Evolutionary conservation across 2,888 invertebrate genomes (phyloP).

Genomic region (Coleophora deauratella): DNA sequence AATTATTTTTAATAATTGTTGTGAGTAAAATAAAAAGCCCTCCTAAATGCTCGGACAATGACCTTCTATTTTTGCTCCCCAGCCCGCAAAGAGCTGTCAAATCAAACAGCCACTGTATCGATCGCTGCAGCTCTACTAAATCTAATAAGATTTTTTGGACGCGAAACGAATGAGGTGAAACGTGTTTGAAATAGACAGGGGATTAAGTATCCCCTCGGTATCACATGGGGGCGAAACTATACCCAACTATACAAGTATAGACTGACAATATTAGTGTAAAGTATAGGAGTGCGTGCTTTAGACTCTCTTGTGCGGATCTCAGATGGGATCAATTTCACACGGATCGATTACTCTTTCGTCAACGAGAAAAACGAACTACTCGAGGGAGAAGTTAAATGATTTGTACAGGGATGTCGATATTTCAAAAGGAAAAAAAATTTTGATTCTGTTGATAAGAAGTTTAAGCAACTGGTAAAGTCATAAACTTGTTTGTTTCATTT

Average conservation of each 20-base stretch:
- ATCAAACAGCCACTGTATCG: slow-evolving; percentile 51
- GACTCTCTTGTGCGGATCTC: slow-evolving; percentile 43
- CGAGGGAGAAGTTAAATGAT: slow-evolving; percentile 23
- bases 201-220: slow-evolving; percentile 64
- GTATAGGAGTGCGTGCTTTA: slow-evolving; percentile 41
- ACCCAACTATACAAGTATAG: neutral
- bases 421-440: neutral
- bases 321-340: slow-evolving; percentile 58
- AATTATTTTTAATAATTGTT: too few relatives aligned
- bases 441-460: neutral
- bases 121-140: slow-evolving; percentile 51
- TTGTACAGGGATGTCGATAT: slow-evolving; percentile 1
- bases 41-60: too few relatives aligned
- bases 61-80: slow-evolving; percentile 13
- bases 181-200: slow-evolving; percentile 73
- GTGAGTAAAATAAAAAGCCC: too few relatives aligned
- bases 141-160: slow-evolving; percentile 67
- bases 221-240: slow-evolving; percentile 30
- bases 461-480: too few relatives aligned
- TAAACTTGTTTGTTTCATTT: too few relatives aligned
- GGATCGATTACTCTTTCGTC: slow-evolving; percentile 55
- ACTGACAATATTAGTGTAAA: neutral
- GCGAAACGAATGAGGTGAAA: slow-evolving; percentile 70
- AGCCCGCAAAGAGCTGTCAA: slow-evolving; percentile 39
- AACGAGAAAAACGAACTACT: slow-evolving; percentile 17